A percentile compares a stretch with the other conserved stretches of the same genome.
Conservation (phyloP, 2,113 vertebrate genomes). For the Lycocorax pyrrhopterus region DNA sequence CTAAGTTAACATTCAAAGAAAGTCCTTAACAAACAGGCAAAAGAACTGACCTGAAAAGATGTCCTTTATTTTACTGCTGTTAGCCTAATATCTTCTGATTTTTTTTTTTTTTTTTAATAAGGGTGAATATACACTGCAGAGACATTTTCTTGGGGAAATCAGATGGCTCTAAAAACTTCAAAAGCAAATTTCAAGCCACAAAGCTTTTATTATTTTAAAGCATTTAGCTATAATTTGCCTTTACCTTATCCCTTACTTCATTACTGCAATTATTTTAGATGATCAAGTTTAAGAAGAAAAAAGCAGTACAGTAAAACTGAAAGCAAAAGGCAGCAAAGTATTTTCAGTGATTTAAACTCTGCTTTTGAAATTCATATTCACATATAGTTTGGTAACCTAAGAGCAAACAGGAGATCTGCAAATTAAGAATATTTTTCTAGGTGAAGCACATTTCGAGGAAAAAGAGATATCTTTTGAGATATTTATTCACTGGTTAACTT, state of each 20-base stretch:
- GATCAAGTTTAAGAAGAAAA: neutral
- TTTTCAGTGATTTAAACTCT: neutral
- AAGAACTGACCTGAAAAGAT: neutral
- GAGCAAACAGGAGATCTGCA: neutral
- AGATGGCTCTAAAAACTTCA: neutral
- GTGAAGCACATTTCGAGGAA: neutral
- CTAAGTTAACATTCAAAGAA: neutral
- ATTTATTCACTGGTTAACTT: neutral
- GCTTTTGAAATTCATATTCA: neutral
- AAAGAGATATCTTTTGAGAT: neutral
- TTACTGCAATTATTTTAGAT: neutral
- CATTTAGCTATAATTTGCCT: neutral
- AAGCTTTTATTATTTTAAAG: neutral
- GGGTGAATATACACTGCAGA: neutral
- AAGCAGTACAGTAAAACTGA: neutral
- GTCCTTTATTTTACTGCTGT: neutral
- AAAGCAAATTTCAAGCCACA: neutral
- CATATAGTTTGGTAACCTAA: neutral
- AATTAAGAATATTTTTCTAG: neutral
- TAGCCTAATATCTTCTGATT: neutral
- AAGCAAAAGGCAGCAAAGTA: neutral
- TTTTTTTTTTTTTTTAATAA: neutral
- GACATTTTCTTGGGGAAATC: neutral
- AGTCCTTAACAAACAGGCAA: neutral
- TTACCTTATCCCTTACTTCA: neutral